Evolutionary conservation across 2,113 vertebrate species (phyloP).

Genomic region (Fulica atra): DNA sequence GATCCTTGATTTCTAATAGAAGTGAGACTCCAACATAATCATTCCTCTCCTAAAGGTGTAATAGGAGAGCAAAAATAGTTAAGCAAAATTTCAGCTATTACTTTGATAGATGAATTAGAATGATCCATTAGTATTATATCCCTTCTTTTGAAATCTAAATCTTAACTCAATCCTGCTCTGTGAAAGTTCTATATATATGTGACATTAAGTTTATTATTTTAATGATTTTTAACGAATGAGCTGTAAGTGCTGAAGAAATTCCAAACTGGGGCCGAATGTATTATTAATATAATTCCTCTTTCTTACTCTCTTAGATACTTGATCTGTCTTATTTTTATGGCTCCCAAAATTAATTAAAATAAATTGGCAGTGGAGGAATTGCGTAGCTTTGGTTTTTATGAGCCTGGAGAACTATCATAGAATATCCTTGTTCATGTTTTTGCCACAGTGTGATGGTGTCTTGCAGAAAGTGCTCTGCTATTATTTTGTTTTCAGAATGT

Average conservation of each 20-base stretch:
- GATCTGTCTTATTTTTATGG: not conserved
- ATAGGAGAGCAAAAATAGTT: not conserved
- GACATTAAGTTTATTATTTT: not conserved
- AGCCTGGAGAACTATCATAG: not conserved
- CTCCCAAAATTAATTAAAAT: not conserved
- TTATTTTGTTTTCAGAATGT: not conserved
- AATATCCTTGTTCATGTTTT: not conserved
- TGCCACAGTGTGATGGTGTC: not conserved
- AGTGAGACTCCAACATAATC: not conserved
- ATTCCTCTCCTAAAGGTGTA: not conserved
- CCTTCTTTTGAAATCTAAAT: not conserved
- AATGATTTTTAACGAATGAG: not conserved
- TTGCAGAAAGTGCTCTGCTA: not conserved
- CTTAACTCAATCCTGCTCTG: not conserved
- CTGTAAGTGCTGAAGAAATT: not conserved
- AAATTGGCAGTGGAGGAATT: not conserved
- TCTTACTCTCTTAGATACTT: not conserved
- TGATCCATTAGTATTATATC: not conserved
- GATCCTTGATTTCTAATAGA: not conserved
- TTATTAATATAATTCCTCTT: not conserved
- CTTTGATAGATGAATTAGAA: not conserved
- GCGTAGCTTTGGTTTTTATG: not conserved
- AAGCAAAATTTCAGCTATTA: not conserved
- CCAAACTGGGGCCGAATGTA: not conserved
- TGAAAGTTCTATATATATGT: not conserved